Evolutionary conservation across 2,113 vertebrate species (phyloP).

Genomic region (Podilymbus podiceps): DNA sequence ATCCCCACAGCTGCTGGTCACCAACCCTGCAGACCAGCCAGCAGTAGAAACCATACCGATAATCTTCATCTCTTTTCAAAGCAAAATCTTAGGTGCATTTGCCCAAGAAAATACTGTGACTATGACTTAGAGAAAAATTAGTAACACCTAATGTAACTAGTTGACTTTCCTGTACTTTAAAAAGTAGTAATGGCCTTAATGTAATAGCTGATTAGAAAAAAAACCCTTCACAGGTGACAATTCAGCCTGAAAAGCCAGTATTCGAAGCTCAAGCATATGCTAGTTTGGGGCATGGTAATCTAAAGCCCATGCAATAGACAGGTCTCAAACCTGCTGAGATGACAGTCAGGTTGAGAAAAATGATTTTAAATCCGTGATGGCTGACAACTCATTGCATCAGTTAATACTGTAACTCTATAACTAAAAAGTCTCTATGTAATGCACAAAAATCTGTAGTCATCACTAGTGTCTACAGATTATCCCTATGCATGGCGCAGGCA

Average conservation of each 20-base stretch:
- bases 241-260: background rate
- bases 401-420: background rate
- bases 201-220: background rate
- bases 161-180: background rate
- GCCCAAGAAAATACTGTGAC: background rate
- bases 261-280: background rate
- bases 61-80: background rate
- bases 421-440: background rate
- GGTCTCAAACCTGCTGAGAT: background rate
- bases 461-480: background rate
- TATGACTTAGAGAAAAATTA: background rate
- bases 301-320: background rate
- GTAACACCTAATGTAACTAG: background rate
- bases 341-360: background rate
- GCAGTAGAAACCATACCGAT: background rate
- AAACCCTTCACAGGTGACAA: background rate
- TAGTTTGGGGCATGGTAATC: background rate
- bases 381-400: background rate
- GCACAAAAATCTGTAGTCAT: background rate
- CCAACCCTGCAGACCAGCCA: background rate
- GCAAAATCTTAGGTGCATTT: background rate
- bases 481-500: accelerated
- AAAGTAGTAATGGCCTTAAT: background rate
- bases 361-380: background rate
- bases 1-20: background rate